phyloP scores from a whole-genome alignment of 2,888 invertebrate genomes.

The Lycia hirtaria region DNA sequence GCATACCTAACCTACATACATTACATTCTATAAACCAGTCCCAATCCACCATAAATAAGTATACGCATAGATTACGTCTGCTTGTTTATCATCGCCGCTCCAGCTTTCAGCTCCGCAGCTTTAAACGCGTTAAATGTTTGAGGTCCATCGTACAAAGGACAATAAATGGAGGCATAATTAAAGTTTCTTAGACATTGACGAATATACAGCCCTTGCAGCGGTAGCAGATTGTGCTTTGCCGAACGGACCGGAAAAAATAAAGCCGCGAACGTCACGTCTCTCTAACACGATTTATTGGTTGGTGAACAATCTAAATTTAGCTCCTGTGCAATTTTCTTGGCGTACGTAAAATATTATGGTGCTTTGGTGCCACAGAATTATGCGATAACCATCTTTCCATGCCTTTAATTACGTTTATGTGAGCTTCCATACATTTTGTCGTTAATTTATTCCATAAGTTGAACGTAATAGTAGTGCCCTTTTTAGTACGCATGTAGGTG shows the following conservation, averaged over 20 bases:
- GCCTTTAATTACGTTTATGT: slow-evolving; percentile 19
- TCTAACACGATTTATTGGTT: slow-evolving; percentile 51
- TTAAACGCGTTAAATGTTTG: slow-evolving; percentile 5
- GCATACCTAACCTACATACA: no score
- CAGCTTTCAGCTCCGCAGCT: slow-evolving; percentile 2
- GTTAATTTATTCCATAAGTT: slow-evolving; percentile 7
- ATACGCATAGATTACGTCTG: not conserved
- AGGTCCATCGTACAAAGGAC: slow-evolving; percentile 49
- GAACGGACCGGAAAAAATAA: slow-evolving; percentile 66
- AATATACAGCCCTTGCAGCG: slow-evolving; percentile 74
- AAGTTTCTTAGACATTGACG: slow-evolving; percentile 78
- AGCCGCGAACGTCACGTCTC: slow-evolving; percentile 50
- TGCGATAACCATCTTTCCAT: slow-evolving; percentile 8
- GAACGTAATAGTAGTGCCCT: not conserved
- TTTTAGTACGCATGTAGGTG: not conserved
- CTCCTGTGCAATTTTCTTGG: slow-evolving; percentile 34
- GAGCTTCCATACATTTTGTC: not conserved
- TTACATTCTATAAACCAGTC: not conserved
- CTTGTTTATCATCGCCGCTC: slow-evolving; percentile 12
- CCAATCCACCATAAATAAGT: not conserved
- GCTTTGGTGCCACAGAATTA: slow-evolving; percentile 2
- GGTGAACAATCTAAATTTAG: slow-evolving; percentile 40
- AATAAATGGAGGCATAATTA: slow-evolving; percentile 76
- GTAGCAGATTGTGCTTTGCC: slow-evolving; percentile 58
- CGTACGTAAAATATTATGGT: slow-evolving; percentile 15